phyloP scores from a whole-genome alignment of 2,113 vertebrate species.

The Vombatus ursinus region DNA sequence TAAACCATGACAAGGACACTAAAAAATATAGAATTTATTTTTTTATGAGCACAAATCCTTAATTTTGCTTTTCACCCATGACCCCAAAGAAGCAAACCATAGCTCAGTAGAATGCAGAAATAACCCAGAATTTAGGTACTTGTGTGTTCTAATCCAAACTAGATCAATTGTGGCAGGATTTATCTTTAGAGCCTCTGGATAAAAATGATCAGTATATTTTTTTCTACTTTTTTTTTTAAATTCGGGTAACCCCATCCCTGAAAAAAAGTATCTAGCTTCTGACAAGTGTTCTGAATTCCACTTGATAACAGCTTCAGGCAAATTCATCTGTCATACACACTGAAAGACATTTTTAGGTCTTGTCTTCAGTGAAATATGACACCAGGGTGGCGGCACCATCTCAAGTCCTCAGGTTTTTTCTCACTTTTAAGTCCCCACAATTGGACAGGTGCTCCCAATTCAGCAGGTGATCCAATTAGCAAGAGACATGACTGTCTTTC shows the following conservation, averaged over 20 bases:
- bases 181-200: constrained; percentile 45
- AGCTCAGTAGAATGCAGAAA: constrained; percentile 17
- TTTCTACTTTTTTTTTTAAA: neutral
- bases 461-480: constrained; percentile 64
- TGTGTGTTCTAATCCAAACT: constrained; percentile 52
- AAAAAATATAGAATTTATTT: constrained; percentile 11
- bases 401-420: constrained; percentile 54
- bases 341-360: constrained; percentile 40
- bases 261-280: constrained; percentile 52
- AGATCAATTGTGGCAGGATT: constrained; percentile 56
- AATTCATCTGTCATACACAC: constrained; percentile 55
- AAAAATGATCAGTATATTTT: constrained; percentile 34
- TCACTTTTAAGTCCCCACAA: constrained; percentile 49
- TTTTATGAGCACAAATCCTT: constrained; percentile 28
- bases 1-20: neutral
- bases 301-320: constrained; percentile 61
- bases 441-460: constrained; percentile 64
- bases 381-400: neutral
- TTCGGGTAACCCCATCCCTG: constrained; percentile 16
- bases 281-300: constrained; percentile 70
- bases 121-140: neutral
- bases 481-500: constrained; percentile 39
- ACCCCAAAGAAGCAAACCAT: constrained; percentile 38
- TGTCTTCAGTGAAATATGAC: constrained; percentile 52
- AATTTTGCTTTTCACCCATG: constrained; percentile 28